These are phyloP conservation scores for Stenolophus ochropezus DNA, from an alignment of 2,888 invertebrate species.

Conservation along the genomic window DNA sequence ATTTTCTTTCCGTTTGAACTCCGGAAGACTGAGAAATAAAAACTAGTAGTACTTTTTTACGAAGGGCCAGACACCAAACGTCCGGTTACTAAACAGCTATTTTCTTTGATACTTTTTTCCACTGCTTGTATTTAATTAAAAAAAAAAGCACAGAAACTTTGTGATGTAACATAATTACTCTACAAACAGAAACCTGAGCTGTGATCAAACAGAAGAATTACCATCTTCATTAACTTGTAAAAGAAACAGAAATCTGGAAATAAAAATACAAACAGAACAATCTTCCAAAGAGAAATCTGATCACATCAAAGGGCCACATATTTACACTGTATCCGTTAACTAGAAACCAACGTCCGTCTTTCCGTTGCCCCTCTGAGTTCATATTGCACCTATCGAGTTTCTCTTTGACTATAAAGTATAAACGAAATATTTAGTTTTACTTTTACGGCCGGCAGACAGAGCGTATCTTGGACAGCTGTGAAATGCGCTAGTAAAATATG, in stretches of 20 bases:
- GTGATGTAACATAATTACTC: constrained; percentile 13
- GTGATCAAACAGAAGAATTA: constrained; percentile 25
- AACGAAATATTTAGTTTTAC: constrained; percentile 49
- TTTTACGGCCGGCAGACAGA: constrained; percentile 36
- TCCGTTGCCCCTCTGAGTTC: neutral
- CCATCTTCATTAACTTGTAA: constrained; percentile 32
- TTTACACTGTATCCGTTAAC: constrained; percentile 36
- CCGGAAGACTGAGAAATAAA: too few relatives aligned
- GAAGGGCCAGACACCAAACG: too few relatives aligned
- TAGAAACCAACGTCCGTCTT: constrained; percentile 11
- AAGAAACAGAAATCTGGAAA: constrained; percentile 19
- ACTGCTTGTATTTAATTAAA: constrained; percentile 9
- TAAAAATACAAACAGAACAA: constrained; percentile 35
- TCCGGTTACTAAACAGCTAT: neutral
- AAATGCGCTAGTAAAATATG: constrained; percentile 24
- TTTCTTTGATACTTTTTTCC: neutral
- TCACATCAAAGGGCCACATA: constrained; percentile 39
- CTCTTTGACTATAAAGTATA: constrained; percentile 50
- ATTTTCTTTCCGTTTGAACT: too few relatives aligned
- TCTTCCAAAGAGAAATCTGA: constrained; percentile 11
- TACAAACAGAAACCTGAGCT: constrained; percentile 22
- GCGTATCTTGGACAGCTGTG: constrained; percentile 31
- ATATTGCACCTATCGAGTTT: constrained; percentile 52
- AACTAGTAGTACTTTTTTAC: too few relatives aligned
- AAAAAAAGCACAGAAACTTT: neutral